These are phyloP conservation scores for Scaptomyza caliginosa DNA, from an alignment of 2,888 invertebrate genomes.

Conservation along the genomic window DNA sequence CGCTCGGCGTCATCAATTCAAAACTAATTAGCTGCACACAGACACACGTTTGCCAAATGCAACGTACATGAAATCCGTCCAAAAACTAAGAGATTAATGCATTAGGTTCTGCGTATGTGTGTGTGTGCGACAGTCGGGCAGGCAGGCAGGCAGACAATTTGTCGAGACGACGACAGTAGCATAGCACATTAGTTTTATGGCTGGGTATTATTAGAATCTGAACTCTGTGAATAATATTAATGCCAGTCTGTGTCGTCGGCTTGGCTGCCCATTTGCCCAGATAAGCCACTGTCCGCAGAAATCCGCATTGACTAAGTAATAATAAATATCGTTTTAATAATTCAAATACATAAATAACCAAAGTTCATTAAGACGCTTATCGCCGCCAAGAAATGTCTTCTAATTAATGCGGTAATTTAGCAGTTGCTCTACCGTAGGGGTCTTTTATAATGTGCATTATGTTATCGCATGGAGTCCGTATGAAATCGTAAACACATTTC, in stretches of 20 bases:
- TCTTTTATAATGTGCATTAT: constrained; percentile 23
- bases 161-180: constrained; percentile 61
- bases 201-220: constrained; percentile 51
- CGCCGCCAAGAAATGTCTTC: constrained; percentile 4
- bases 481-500: not conserved
- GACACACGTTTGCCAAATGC: constrained; percentile 19
- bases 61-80: constrained; percentile 32
- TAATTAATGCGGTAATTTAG: constrained; percentile 1
- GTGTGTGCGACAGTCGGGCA: not conserved
- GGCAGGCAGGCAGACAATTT: constrained; percentile 51
- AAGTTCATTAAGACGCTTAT: constrained; percentile 46
- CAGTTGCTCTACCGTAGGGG: constrained; percentile 3
- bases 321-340: constrained; percentile 70
- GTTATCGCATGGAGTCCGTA: constrained; percentile 48
- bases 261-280: constrained; percentile 36
- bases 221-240: constrained; percentile 36
- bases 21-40: constrained; percentile 68
- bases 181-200: constrained; percentile 61
- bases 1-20: constrained; percentile 43
- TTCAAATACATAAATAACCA: constrained; percentile 47
- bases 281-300: constrained; percentile 55
- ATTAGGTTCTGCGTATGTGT: not conserved
- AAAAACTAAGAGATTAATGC: constrained; percentile 19
- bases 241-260: constrained; percentile 23
- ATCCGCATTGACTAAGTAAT: constrained; percentile 48